phyloP scores from a whole-genome alignment of 2,797 vertebrate genomes.

The Danio aesculapii region DNA sequence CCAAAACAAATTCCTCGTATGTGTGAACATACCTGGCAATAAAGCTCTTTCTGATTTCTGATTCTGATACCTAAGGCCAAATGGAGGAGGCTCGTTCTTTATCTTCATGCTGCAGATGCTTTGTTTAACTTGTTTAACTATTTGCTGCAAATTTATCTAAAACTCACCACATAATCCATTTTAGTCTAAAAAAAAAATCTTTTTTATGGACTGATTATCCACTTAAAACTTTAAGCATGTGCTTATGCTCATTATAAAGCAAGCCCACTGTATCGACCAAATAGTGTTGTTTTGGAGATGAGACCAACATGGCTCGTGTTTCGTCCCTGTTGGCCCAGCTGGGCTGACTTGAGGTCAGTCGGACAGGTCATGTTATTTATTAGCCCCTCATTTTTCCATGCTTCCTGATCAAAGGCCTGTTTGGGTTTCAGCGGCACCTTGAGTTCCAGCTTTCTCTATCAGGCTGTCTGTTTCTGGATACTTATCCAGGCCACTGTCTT shows the following conservation, averaged over 20 bases:
- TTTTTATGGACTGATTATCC: neutral
- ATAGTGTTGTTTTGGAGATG: slow-evolving; percentile 8
- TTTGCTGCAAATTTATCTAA: too few species aligned
- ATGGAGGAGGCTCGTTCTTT: too few species aligned
- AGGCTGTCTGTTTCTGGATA: slow-evolving; percentile 26
- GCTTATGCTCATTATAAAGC: neutral
- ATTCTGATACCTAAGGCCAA: too few species aligned
- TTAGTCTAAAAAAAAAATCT: too few species aligned
- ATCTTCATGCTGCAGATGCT: too few species aligned
- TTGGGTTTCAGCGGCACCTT: slow-evolving; percentile 61
- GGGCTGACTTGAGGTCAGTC: slow-evolving; percentile 66
- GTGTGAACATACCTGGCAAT: too few species aligned
- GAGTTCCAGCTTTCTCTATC: slow-evolving; percentile 32
- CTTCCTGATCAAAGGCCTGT: slow-evolving; percentile 73
- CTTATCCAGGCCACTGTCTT: slow-evolving; percentile 37
- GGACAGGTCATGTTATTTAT: slow-evolving; percentile 71
- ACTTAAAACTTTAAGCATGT: neutral
- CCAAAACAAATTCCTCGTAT: too few species aligned
- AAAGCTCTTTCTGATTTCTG: too few species aligned
- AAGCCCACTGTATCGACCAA: neutral
- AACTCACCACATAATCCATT: too few species aligned
- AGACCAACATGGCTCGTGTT: slow-evolving; percentile 48
- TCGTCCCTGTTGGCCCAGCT: slow-evolving; percentile 43
- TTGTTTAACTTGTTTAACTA: too few species aligned
- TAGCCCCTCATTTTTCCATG: slow-evolving; percentile 64